Evolutionary conservation across 2,888 invertebrate genomes (phyloP).

Genomic region (Nebria salina): DNA sequence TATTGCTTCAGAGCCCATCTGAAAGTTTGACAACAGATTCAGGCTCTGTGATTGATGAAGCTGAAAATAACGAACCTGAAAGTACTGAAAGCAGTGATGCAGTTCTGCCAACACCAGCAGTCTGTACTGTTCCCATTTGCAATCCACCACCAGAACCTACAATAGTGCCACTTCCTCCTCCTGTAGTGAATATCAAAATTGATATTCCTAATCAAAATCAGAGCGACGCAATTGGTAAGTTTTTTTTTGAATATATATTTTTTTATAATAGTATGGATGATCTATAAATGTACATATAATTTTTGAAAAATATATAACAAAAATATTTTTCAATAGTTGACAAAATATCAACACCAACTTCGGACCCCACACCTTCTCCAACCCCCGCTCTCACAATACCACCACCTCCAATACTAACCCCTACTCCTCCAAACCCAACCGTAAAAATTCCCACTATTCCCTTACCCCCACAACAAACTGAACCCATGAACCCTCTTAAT

Average conservation of each 20-base stretch:
- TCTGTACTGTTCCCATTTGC: slow-evolving; percentile 8
- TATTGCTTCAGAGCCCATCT: slow-evolving; percentile 76
- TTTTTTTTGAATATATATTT: background rate
- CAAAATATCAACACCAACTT: background rate
- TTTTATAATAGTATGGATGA: background rate
- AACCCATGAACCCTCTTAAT: slow-evolving; percentile 57
- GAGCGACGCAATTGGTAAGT: slow-evolving; percentile 4
- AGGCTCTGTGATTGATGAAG: slow-evolving; percentile 80
- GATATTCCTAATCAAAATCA: slow-evolving; percentile 6
- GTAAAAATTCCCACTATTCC: slow-evolving; percentile 53
- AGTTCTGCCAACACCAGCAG: slow-evolving; percentile 32
- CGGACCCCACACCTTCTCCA: slow-evolving; percentile 49
- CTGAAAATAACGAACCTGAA: slow-evolving; percentile 61
- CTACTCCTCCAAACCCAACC: slow-evolving; percentile 50
- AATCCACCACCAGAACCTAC: slow-evolving; percentile 11
- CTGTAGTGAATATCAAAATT: slow-evolving; percentile 10
- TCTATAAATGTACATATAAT: too few relatives aligned
- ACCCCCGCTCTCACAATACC: background rate
- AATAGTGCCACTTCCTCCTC: slow-evolving; percentile 49
- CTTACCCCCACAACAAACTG: slow-evolving; percentile 51
- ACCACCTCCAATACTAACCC: slow-evolving; percentile 51
- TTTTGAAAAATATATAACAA: too few relatives aligned
- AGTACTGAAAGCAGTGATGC: slow-evolving; percentile 60
- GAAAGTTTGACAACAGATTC: slow-evolving; percentile 88
- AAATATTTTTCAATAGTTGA: background rate